Conservation (phyloP, 2,797 vertebrate genomes). For the Poecilia velifera region DNA sequence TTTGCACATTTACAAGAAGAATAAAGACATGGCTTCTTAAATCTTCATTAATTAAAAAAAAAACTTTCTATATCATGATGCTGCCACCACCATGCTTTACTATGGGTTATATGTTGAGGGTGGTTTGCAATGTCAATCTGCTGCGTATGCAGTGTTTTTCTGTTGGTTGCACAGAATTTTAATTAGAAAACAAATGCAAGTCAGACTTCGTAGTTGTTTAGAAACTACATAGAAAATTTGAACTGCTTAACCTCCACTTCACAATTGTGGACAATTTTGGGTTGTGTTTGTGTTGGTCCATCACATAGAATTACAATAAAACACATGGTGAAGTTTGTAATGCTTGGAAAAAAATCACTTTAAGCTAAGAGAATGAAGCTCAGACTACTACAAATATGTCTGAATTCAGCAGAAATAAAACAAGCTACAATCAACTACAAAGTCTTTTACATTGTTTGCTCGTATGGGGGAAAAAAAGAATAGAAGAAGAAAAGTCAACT, state of each 20-base stretch:
- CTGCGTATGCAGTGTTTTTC: background rate
- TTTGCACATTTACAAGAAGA: background rate
- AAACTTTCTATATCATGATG: background rate
- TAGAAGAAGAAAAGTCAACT: slow-evolving; percentile 5
- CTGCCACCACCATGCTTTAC: background rate
- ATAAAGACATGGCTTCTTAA: background rate
- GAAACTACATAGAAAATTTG: background rate
- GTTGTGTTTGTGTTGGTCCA: background rate
- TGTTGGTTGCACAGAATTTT: background rate
- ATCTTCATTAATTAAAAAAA: background rate
- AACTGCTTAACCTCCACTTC: background rate
- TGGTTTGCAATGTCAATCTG: background rate
- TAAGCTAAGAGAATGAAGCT: background rate
- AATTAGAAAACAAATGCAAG: background rate
- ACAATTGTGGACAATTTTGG: background rate
- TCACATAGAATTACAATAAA: background rate
- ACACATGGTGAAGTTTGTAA: background rate
- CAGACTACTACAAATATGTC: background rate
- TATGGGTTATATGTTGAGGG: background rate
- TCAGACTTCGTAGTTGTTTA: background rate
- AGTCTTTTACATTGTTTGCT: background rate
- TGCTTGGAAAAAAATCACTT: background rate
- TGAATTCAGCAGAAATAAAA: background rate
- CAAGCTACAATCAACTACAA: background rate
- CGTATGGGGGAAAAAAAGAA: background rate